A percentile compares a stretch with the other conserved stretches of the same genome.
These are phyloP conservation scores for Fulmarus glacialis DNA, from an alignment of 2,113 vertebrate species.

Conservation along the genomic window DNA sequence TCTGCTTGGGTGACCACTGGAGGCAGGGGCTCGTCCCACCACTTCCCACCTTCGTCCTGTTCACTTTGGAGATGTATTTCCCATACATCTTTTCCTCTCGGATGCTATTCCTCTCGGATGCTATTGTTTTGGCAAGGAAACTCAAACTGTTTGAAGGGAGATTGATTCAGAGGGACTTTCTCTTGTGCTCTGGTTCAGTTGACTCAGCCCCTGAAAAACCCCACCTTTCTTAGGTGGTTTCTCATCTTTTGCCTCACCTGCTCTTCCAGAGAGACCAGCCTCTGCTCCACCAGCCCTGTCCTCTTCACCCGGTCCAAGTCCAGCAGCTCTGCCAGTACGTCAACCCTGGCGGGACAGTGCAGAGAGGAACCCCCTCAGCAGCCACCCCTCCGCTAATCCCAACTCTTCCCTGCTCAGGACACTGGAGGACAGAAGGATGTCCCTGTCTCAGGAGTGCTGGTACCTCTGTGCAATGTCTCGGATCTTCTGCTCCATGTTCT, in stretches of 20 bases:
- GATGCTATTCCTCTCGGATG: neutral
- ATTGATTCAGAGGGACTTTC: neutral
- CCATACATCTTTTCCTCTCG: neutral
- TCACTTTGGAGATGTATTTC: neutral
- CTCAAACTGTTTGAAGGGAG: neutral
- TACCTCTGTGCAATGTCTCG: conserved; percentile 86
- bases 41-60: neutral
- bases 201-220: neutral
- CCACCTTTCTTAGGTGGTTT: neutral
- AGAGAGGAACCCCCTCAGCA: neutral
- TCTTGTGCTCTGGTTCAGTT: neutral
- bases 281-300: conserved; percentile 71
- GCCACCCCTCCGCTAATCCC: too few species aligned
- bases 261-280: conserved; percentile 83
- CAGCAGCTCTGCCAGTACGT: conserved; percentile 76
- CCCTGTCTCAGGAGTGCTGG: neutral
- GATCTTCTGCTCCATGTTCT: conserved; percentile 82
- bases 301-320: conserved; percentile 77
- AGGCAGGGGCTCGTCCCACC: neutral
- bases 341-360: conserved; percentile 75
- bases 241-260: conserved; percentile 79
- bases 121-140: neutral
- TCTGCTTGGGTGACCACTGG: neutral
- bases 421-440: neutral
- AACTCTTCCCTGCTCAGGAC: neutral